phyloP scores from a whole-genome alignment of 2,113 vertebrate species.

The Hoplias malabaricus region DNA sequence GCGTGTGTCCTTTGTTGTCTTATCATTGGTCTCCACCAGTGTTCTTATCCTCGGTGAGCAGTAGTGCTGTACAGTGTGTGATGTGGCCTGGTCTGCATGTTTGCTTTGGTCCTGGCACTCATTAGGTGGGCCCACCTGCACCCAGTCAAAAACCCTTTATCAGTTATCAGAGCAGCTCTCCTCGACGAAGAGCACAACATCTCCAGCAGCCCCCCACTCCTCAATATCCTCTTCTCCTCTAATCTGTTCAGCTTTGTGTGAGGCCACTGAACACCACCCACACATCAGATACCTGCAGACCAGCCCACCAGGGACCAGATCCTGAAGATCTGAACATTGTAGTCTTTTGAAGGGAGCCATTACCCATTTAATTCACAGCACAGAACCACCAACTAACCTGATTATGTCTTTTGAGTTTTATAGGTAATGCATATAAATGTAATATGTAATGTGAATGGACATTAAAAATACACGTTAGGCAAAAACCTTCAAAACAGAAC shows the following conservation, averaged over 20 bases:
- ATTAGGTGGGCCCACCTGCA: constrained; percentile 75
- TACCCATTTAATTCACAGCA: no score
- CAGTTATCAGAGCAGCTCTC: constrained; percentile 68
- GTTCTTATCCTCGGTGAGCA: constrained; percentile 53
- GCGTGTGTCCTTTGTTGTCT: not conserved
- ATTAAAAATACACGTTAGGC: no score
- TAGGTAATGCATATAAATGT: no score
- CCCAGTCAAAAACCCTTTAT: constrained; percentile 73
- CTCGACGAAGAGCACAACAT: constrained; percentile 59
- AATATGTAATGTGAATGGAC: no score
- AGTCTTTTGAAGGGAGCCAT: no score
- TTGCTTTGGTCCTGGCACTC: constrained; percentile 52
- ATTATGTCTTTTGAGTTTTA: not conserved
- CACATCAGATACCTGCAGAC: constrained; percentile 13
- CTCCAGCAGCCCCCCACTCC: not conserved
- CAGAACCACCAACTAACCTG: no score
- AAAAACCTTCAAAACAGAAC: no score
- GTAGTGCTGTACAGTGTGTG: constrained; percentile 53
- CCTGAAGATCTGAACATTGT: no score
- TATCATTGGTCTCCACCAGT: not conserved
- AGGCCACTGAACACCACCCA: constrained; percentile 10
- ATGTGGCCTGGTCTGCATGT: constrained; percentile 43
- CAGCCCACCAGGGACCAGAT: no score
- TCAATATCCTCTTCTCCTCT: constrained; percentile 1
- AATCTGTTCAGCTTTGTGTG: constrained; percentile 46